phyloP scores from a whole-genome alignment of 2,797 vertebrate species.

The Heliangelus exortis region DNA sequence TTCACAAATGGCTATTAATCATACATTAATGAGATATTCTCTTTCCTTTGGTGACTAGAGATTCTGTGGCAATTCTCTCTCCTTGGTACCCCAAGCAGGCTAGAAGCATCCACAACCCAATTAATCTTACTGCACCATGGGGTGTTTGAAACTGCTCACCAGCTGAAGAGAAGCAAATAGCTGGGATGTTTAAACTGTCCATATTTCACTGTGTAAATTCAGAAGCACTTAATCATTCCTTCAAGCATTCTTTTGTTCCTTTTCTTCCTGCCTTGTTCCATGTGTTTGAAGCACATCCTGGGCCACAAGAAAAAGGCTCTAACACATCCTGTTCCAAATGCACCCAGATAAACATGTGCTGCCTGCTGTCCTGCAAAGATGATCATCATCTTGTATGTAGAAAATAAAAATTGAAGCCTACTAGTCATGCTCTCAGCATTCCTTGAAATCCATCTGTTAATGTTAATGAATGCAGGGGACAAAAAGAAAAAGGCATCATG shows the following conservation, averaged over 20 bases:
- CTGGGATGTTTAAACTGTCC: constrained; percentile 78
- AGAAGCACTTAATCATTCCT: constrained; percentile 79
- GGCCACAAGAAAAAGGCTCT: neutral
- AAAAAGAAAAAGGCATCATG: neutral
- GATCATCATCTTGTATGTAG: neutral
- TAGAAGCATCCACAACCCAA: constrained; percentile 81
- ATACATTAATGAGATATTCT: constrained; percentile 88
- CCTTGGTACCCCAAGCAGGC: constrained; percentile 75
- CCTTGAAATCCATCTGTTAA: neutral
- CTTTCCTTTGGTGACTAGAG: constrained; percentile 81
- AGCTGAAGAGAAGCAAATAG: constrained; percentile 82
- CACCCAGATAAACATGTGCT: neutral
- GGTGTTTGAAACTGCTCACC: constrained; percentile 73
- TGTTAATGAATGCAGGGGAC: neutral
- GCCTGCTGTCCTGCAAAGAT: neutral
- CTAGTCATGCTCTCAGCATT: neutral
- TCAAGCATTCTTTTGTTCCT: constrained; percentile 56
- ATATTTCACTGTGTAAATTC: constrained; percentile 79
- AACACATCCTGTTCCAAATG: neutral
- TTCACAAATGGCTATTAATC: constrained; percentile 85
- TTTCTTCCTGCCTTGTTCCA: constrained; percentile 49
- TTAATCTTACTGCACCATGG: constrained; percentile 81
- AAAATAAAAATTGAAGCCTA: neutral
- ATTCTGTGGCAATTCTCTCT: constrained; percentile 71
- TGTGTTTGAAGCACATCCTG: neutral